Evolutionary conservation across 1,140 invertebrate genomes (phyloP).

Genomic region (Drosophila ercepeae): DNA sequence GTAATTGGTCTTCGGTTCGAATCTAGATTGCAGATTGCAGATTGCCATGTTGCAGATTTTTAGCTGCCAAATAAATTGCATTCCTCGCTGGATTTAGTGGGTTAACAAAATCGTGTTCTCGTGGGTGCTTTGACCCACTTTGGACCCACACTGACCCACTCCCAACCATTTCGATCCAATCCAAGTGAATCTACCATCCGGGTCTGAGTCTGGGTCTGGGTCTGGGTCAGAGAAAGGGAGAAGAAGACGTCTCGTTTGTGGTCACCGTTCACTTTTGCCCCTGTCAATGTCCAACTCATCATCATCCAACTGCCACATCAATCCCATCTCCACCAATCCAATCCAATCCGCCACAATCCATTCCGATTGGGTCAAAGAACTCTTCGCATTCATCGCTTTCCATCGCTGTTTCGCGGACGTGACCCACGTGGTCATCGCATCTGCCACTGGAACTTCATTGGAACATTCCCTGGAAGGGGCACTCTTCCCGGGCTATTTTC

Average conservation of each 20-base stretch:
- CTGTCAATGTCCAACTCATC: constrained; percentile 24
- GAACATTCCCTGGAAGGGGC: neutral
- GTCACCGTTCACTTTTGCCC: constrained; percentile 60
- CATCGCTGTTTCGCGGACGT: constrained; percentile 16
- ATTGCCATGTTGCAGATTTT: constrained; percentile 14
- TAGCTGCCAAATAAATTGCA: constrained; percentile 10
- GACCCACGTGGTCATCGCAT: constrained; percentile 11
- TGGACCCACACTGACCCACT: constrained; percentile 49
- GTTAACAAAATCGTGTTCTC: constrained; percentile 26
- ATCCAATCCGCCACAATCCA: neutral
- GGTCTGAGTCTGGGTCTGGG: constrained; percentile 72
- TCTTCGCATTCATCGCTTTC: neutral
- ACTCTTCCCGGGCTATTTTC: constrained; percentile 55
- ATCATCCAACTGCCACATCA: constrained; percentile 2
- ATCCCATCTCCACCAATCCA: constrained; percentile 1
- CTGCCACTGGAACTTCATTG: neutral
- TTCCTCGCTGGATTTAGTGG: constrained; percentile 18
- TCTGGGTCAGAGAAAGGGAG: constrained; percentile 78
- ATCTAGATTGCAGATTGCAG: constrained; percentile 14
- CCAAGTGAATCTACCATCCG: constrained; percentile 10
- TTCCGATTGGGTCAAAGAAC: constrained; percentile 52
- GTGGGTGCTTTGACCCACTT: constrained; percentile 42
- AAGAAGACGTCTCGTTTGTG: constrained; percentile 38
- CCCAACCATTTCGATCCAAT: neutral
- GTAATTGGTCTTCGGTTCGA: constrained; percentile 33